Base-by-base conservation (phyloP, 2,888 invertebrate genomes). In the Limenitis camilla region DNA sequence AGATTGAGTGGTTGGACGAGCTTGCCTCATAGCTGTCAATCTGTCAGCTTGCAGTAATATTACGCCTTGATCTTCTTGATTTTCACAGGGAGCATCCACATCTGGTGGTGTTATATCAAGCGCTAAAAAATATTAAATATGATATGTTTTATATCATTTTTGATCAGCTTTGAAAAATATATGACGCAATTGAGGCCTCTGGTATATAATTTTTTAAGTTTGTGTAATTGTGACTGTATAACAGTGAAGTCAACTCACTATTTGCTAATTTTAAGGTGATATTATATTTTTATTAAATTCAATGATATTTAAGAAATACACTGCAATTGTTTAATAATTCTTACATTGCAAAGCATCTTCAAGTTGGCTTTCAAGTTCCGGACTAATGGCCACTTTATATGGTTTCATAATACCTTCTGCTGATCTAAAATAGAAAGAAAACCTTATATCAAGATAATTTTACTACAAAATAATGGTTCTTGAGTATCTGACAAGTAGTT, bases 311-410 rank as follows among this genome's bases (percentile, higher is more conserved):
- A n/a, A n/a, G n/a, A n/a, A n/a, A n/a, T n/a, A n/a, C n/a, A n/a
- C n/a, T n/a, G n/a, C n/a, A n/a, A n/a, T n/a, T n/a, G n/a, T n/a
- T 8, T 28, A 0, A 27, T n/a, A 29, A 5, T 27, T 6, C 5
- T 53, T 69, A 76, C 86, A 89, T 53, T 72, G 57, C 40, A 92
- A 67, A 9, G 92, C 88, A 9, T 90, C 89, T 53, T 88, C 75
- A 8, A 95, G 71, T 66, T 91, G 88, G 1, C 69, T 58, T 52
- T 92, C 89, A 2, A 97, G 69, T n/a, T 93, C 91, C 0, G 94
- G 94, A 19, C 90, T 89, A 1, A 98, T 85, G 49, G 88, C 90
- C 0, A 98, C 95, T 5, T 92, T 91, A 73, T 94, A 95, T 0
- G 96, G 92, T 60, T 92, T 91, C 83, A 96, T 89, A 60, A 92